Conservation (phyloP, 2,888 invertebrate species). For the Dendrolimus pini region DNA sequence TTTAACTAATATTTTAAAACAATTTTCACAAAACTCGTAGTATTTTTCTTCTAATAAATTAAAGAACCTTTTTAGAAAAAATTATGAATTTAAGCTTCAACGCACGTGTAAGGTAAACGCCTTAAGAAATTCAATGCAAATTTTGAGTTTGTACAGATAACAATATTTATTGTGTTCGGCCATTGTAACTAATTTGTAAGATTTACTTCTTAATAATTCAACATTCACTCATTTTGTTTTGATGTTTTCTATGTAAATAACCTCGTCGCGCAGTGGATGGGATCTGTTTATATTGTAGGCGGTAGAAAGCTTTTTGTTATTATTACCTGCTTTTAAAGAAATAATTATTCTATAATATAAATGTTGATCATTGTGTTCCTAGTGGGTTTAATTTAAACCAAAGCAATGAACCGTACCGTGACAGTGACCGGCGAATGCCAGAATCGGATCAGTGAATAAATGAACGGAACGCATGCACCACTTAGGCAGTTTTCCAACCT, state of each 20-base stretch:
- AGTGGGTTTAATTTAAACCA: too few species aligned
- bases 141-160: background rate
- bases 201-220: background rate
- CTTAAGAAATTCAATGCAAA: background rate
- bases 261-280: background rate
- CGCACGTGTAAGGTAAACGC: background rate
- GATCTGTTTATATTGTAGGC: background rate
- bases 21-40: too few species aligned
- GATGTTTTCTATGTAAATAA: background rate
- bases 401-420: too few species aligned
- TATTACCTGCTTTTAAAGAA: background rate
- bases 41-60: too few species aligned
- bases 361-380: too few species aligned
- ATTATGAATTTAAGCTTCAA: background rate
- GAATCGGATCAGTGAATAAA: too few species aligned
- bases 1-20: too few species aligned
- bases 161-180: background rate
- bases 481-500: too few species aligned
- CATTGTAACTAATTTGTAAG: background rate
- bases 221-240: background rate
- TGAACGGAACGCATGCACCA: too few species aligned
- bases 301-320: background rate
- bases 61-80: too few species aligned
- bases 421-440: too few species aligned
- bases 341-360: too few species aligned